These are phyloP conservation scores for Chelonoidis abingdonii DNA, from an alignment of 2,113 vertebrate species.

Conservation along the genomic window DNA sequence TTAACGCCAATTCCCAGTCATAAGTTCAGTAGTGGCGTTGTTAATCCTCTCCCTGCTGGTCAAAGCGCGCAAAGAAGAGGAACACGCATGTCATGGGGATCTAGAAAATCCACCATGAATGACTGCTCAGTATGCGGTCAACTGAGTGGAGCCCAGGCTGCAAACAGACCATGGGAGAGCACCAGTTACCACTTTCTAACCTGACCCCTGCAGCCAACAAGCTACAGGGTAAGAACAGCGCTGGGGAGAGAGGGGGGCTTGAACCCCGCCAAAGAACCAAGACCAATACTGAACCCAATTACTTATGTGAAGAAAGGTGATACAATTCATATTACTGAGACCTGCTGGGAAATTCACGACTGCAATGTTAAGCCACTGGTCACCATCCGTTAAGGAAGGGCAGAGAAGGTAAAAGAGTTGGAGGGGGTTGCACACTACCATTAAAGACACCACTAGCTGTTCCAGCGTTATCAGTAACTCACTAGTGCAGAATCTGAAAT, in stretches of 20 bases:
- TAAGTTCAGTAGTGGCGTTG: background rate
- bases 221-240: background rate
- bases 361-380: background rate
- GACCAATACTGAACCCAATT: background rate
- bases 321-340: background rate
- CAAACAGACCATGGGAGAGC: background rate
- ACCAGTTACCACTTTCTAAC: background rate
- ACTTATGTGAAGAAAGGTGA: background rate
- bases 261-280: background rate
- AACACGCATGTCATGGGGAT: background rate
- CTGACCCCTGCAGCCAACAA: background rate
- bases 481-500: too few species aligned
- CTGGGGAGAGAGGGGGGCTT: too few species aligned
- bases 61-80: background rate
- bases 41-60: background rate
- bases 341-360: background rate
- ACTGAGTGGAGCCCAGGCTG: too few species aligned
- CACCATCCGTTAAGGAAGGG: background rate
- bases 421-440: background rate
- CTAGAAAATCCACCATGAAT: background rate
- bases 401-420: background rate
- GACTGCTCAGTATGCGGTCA: background rate
- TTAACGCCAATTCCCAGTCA: background rate
- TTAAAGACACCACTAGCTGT: background rate
- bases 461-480: background rate